phyloP scores from a whole-genome alignment of 1,140 invertebrate genomes.

The Drosophila seguyi region DNA sequence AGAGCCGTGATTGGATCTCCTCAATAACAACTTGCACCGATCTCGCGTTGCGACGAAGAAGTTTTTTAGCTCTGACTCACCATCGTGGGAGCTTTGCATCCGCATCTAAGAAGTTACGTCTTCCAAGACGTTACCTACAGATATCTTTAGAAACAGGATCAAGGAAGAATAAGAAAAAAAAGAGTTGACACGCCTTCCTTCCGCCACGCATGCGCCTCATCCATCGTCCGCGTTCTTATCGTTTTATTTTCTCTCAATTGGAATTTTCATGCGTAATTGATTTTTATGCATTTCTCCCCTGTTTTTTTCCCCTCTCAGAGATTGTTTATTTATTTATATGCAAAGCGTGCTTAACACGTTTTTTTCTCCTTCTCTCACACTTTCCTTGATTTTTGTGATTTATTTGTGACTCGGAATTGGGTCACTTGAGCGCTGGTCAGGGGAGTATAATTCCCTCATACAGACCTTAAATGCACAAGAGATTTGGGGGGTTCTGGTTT shows the following conservation, averaged over 20 bases:
- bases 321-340: slow-evolving; percentile 60
- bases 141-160: not conserved
- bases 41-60: slow-evolving; percentile 37
- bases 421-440: slow-evolving; percentile 43
- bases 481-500: slow-evolving; percentile 11
- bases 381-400: slow-evolving; percentile 31
- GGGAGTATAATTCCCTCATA: slow-evolving; percentile 20
- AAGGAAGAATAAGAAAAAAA: not conserved
- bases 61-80: slow-evolving; percentile 40
- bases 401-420: slow-evolving; percentile 52
- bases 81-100: slow-evolving; percentile 37
- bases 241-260: slow-evolving; percentile 34
- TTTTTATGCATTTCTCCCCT: slow-evolving; percentile 63
- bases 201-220: slow-evolving; percentile 38
- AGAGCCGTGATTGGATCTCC: slow-evolving; percentile 29
- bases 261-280: slow-evolving; percentile 79
- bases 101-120: slow-evolving; percentile 25
- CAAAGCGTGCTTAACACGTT: slow-evolving; percentile 70
- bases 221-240: slow-evolving; percentile 14
- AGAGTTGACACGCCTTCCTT: slow-evolving; percentile 23
- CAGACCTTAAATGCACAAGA: slow-evolving; percentile 3
- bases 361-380: slow-evolving; percentile 28
- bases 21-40: slow-evolving; percentile 39
- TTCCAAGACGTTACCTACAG: not conserved
- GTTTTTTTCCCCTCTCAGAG: not conserved